Base-by-base conservation (phyloP, 2,888 invertebrate species). In the Spatulosminthurus flaviceps region DNA sequence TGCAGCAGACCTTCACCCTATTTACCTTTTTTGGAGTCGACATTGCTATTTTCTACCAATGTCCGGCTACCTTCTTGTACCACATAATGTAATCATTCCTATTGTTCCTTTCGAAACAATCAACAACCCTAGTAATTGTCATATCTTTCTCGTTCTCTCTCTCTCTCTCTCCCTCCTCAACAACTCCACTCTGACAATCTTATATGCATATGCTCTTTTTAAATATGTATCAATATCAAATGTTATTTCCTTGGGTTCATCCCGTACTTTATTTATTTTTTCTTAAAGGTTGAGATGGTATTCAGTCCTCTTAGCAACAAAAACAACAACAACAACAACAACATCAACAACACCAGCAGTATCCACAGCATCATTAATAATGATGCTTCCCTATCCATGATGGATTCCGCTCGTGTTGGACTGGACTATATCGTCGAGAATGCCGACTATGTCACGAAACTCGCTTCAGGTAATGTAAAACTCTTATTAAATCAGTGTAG, bases 341-440 rank as follows among this genome's bases (percentile, higher is more conserved):
- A 21, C 22, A 24, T 29, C n/a, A 80, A 74, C 43, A 73, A 79
- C 43, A 74, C 66, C 28, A 29, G 19, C 24, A 78, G 78, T 42
- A 51, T 64, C 26, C 71, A 72, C 43, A 64, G 75, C 29, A 26
- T 34, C 22, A 24, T 29, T 21, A 43, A 43, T 24, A 77, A 26
- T n/a, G 76, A 78, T 51, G 71, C 75, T n/a, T 60, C 76, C 21
- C 34, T 42, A 26, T 67, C 79, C 71, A 84, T 84, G 82, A 94
- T 96, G 95, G 96, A 96, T 90, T 94, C 95, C 87, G 84, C 84
- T 5, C 92, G 95, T 87, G 93, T 95, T 88, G 96, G 96, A 86
- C 91, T 97, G 89, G 95, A 96, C 90, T 95, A 95, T 89, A 95
- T 97, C 88, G 95, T 96, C 86, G 95, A 96, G 89, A 95, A 96